Base-by-base conservation (phyloP, 1,140 invertebrate species). In the Drosophila lowei region DNA sequence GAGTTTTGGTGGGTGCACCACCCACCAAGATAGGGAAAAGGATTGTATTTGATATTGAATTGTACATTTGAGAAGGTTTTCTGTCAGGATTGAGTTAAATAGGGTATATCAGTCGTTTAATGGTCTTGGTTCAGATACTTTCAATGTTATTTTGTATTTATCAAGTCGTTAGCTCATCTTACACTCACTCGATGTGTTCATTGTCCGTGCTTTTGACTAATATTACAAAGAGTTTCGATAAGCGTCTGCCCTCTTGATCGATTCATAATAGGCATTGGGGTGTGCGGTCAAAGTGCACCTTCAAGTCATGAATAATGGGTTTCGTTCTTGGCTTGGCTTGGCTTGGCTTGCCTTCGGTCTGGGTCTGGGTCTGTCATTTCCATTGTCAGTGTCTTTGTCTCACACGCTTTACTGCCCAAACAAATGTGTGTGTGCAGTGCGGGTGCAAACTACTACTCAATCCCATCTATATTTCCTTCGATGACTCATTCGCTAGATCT, bases 211-310 rank as follows among this genome's bases (percentile, higher is more conserved):
- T 28, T 54, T 73, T 16, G 55, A 71, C 60, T 79, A 65, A 44
- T 75, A 55, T 79, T 79, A 75, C 77, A 79, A 65, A 41, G 28
- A 15, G n/a, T 28, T 38, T 56, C 44, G 64, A 80, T 80, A 75
- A 79, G 56, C 52, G 30, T 28, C 46, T 38, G 30, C 3, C 34
- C 30, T 15, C 47, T 30, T 7, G 23, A 43, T 50, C 34, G 25
- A 59, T 47, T 64, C 50, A 74, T 38, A 46, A 55, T 21, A 5
- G 7, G 34, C 34, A 23, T 44, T 16, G 53, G 23, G 34, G 34
- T 42, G 41, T 41, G 57, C 13, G 64, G 46, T 52, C 72, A 85
- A 84, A 84, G 76, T 79, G 63, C 76, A 73, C 55, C 58, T 55
- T 44, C 15, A 55, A 60, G 42, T 28, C 38, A 52, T 84, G 75